Evolutionary conservation across 1,140 invertebrate genomes (phyloP), one percentile per base, ranked within the genome.

Genomic region (Diachasmimorpha longicaudata): DNA sequence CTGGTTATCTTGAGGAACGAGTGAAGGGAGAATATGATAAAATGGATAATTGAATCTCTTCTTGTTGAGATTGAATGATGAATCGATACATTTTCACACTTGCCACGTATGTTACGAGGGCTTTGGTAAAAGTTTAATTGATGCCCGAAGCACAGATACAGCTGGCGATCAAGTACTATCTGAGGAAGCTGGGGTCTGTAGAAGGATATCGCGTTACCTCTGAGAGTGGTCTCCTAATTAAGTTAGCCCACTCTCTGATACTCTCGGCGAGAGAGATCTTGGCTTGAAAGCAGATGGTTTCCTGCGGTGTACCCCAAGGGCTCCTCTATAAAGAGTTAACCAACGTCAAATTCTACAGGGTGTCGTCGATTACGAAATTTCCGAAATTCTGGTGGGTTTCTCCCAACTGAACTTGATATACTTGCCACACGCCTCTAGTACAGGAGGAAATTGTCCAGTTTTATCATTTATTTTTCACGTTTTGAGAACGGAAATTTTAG

Each of bases 1-100:
- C 87, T 89, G 87, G 88, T 88, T 88, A 89, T 88, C 88, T 89
- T 80, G 85, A 86, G 83, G 86, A n/a, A 88, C 85, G 87, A 78
- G 82, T 79, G 75, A 82, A 79, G 79, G 78, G 72, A 70, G 72
- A 66, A 67, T 77, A 16, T 52, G 48, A 16, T 16, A 1, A 46
- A 4, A 14, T n/a, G 21, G 19, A 63, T 19, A 63, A 25, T 63
- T 63, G 58, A 63, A 63, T 63, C 23, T 10, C 58, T 4, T 16
- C 19, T 3, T 10, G 14, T 25, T 25, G 23, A 63, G 21, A 55
- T 48, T 36, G 14, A 72, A n/a, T n/a, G 46, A 42, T 70, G 37
- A n/a, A 74, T 39, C 66, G 77, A 74, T 77, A 73, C 70, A 73
- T 79, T 75, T 75, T 70, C 76, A 70, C 78, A 75, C 63, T 31